Base-by-base conservation (phyloP, 2,113 vertebrate species). In the Ochotona curzoniae region DNA sequence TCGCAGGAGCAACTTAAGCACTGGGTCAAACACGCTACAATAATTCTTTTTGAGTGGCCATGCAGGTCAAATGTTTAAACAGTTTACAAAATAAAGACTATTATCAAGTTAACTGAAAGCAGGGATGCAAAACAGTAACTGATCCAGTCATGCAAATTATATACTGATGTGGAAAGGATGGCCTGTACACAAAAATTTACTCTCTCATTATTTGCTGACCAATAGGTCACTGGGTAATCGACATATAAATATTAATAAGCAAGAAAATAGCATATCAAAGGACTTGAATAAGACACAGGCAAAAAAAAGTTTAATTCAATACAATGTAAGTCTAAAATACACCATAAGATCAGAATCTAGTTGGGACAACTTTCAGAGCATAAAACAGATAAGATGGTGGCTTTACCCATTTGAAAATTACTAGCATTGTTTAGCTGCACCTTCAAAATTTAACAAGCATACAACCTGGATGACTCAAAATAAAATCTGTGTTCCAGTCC, bases 271-370 rank as follows among this genome's bases (percentile, higher is more conserved):
- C 47, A 66, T 82, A n/a, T 76, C 61, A 83, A 83, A 75, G 23
- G 9, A 1, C 13, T 83, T 64, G 30, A 71, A 80, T 25, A 79
- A 18, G 28, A 90, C 35, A 15, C 13, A 69, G 49, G 26, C 26
- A 88, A 38, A 86, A 92, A 91, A 86, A 64, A 87, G 64, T 87
- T 92, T 87, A 83, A 76, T 87, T 71, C 17, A 83, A 13, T 69
- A 15, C 25, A 8, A 32, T 73, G 21, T 25, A 15, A 76, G 21
- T 82, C 63, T 70, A 87, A 88, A 83, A 78, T 35, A 76, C 25
- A 64, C 32, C 28, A 66, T 1, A 25, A 32, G 10, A 76, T 49
- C 3, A 87, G 28, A 88, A 87, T 76, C 76, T 70, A 83, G 44
- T 47, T 54, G 26, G 38, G 69, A 20, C 20, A 87, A 83, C 71